Base-by-base conservation (phyloP, 1,140 invertebrate genomes). In the Drosophila gunungcola region DNA sequence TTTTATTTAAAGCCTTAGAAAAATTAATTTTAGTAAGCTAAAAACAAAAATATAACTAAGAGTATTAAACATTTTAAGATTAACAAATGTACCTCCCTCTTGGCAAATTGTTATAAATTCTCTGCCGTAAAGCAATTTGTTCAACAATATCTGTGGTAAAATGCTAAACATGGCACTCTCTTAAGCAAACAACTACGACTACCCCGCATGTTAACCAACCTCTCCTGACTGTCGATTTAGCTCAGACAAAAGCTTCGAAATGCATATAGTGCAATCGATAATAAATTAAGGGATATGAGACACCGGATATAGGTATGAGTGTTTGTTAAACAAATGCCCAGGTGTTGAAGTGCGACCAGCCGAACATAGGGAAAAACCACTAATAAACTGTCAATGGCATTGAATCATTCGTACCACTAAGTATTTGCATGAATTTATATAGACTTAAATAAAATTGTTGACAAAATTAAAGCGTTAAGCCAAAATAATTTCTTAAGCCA, bases 341-440 rank as follows among this genome's bases (percentile, higher is more conserved):
- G 79, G 73, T 82, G 79, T 73, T 77, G 56, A 80, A 72, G 56
- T 74, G 67, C 41, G 54, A 58, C 55, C 70, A 69, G 56, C 69
- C 43, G 29, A 10, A 11, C n/a, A 29, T 21, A 27, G n/a, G 55
- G 32, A 51, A 74, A 62, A 38, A 49, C 57, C 72, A 16, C 16
- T 13, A 41, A 27, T 13, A 42, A 38, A 48, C 6, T n/a, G 38
- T 29, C 10, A 10, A 27, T 12, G 34, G 41, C 13, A 13, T 10
- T 13, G 7, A 34, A 4, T 32, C 5, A 7, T 32, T 32, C 29
- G 13, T 58, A 38, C 16, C 41, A 27, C 10, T 38, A 41, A 12
- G 21, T 9, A 38, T 32, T 25, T 69, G 16, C 58, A 34, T 64
- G n/a, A n/a, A 12, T 42, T 68, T 36, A 48, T 42, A 48, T 69